Percentiles rank a stretch among this genome's conserved stretches.
Conservation (phyloP, 1,140 invertebrate species). For the Protaetia brevitarsis region DNA sequence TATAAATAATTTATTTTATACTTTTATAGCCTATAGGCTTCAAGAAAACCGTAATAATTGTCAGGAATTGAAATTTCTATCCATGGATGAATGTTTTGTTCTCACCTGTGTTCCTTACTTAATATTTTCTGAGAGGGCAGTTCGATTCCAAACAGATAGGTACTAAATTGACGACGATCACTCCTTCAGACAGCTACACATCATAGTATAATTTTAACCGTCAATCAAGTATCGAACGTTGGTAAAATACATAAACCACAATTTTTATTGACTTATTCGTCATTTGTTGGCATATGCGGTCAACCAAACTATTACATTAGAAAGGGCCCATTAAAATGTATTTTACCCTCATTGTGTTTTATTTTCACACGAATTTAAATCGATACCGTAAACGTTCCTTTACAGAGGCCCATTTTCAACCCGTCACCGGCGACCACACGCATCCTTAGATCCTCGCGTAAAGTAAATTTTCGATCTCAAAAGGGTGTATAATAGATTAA, state of each 20-base stretch:
- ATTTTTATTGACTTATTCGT: slow-evolving; percentile 4
- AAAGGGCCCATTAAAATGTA: slow-evolving; percentile 2
- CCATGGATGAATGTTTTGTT: no score
- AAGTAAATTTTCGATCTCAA: background rate
- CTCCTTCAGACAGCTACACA: background rate
- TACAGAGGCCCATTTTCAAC: slow-evolving; percentile 16
- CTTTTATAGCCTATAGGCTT: no score
- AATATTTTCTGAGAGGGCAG: no score
- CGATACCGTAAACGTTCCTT: slow-evolving; percentile 10
- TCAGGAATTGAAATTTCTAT: no score
- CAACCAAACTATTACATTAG: slow-evolving; percentile 20
- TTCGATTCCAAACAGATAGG: no score
- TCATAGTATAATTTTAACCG: background rate
- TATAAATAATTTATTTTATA: no score
- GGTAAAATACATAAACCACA: slow-evolving; percentile 1
- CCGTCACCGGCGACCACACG: slow-evolving; percentile 25
- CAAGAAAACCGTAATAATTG: no score
- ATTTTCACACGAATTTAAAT: slow-evolving; percentile 15
- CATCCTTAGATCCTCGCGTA: slow-evolving; percentile 13
- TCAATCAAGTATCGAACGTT: background rate
- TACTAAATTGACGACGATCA: no score
- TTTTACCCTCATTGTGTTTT: slow-evolving; percentile 11
- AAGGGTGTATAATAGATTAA: background rate
- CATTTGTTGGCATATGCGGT: slow-evolving; percentile 24
- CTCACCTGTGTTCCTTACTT: no score